Evolutionary conservation across 30 jellyfish, hydroid and myxozoan species (phyloP).

Genomic region (Hydractinia echinata): DNA sequence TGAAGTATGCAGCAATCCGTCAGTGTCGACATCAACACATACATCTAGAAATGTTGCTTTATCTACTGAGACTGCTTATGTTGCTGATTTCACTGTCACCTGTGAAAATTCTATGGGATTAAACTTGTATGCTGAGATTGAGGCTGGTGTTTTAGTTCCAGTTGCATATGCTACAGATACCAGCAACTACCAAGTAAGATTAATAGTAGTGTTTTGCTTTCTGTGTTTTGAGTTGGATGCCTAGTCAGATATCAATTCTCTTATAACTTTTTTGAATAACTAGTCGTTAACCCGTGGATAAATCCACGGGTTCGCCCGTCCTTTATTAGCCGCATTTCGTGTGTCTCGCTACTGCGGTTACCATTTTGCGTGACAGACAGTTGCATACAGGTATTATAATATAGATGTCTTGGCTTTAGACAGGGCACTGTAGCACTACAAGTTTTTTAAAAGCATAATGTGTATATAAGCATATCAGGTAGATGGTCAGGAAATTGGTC

Average conservation of each 20-base stretch:
- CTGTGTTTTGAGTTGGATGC: too few species aligned
- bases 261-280: neutral
- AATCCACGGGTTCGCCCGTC: too few species aligned
- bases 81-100: conserved; percentile 63
- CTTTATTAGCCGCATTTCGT: too few species aligned
- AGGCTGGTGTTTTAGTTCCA: conserved; percentile 73
- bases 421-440: too few species aligned
- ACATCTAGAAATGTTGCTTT: conserved; percentile 71
- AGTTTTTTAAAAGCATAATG: neutral
- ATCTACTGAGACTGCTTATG: conserved; percentile 60
- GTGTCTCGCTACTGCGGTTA: too few species aligned
- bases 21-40: conserved; percentile 46
- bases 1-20: conserved; percentile 68
- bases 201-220: too few species aligned
- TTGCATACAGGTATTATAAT: too few species aligned
- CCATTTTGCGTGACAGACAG: too few species aligned
- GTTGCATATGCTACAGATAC: conserved; percentile 75
- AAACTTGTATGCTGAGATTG: conserved; percentile 79
- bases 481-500: too few species aligned
- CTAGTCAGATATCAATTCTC: too few species aligned
- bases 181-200: conserved; percentile 66
- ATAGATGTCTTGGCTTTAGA: neutral
- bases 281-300: too few species aligned
- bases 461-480: neutral
- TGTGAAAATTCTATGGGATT: conserved; percentile 46